phyloP scores from a whole-genome alignment of 2,888 invertebrate species.

The Plagodis dolabraria region DNA sequence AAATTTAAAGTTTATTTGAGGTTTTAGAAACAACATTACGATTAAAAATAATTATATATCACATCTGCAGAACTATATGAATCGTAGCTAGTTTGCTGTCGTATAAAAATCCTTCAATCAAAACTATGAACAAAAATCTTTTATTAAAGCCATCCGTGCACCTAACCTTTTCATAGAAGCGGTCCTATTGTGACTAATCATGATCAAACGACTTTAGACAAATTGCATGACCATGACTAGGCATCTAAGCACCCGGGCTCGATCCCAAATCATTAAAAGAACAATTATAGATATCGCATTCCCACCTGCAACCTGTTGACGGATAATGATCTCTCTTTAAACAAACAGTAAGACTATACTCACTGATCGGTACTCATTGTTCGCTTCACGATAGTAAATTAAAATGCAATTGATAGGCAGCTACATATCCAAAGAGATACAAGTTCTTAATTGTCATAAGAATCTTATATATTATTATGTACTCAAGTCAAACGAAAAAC shows the following conservation, averaged over 20 bases:
- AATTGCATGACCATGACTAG: conserved; percentile 84
- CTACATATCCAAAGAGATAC: conserved; percentile 20
- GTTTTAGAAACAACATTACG: too few relatives aligned
- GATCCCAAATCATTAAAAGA: conserved; percentile 83
- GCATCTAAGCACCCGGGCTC: conserved; percentile 73
- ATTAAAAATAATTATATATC: too few relatives aligned
- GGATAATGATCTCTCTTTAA: conserved; percentile 80
- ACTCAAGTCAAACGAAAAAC: conserved; percentile 1
- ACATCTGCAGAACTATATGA: too few relatives aligned
- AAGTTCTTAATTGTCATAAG: conserved; percentile 6
- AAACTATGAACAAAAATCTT: conserved; percentile 56
- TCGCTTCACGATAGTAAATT: conserved; percentile 46
- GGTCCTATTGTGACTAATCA: conserved; percentile 83
- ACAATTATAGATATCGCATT: conserved; percentile 84
- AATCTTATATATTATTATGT: neutral
- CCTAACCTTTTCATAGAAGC: conserved; percentile 77
- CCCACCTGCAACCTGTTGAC: conserved; percentile 81
- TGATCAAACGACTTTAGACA: conserved; percentile 85
- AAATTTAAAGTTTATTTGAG: too few relatives aligned
- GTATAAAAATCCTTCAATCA: too few relatives aligned
- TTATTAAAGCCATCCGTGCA: conserved; percentile 70
- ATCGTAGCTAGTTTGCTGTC: too few relatives aligned
- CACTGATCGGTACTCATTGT: conserved; percentile 55
- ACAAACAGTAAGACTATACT: conserved; percentile 71
- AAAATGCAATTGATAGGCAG: conserved; percentile 52